Evolutionary conservation across 1,140 invertebrate genomes (phyloP), one percentile per base, ranked within the genome.

Genomic region (Vanessa tameamea): DNA sequence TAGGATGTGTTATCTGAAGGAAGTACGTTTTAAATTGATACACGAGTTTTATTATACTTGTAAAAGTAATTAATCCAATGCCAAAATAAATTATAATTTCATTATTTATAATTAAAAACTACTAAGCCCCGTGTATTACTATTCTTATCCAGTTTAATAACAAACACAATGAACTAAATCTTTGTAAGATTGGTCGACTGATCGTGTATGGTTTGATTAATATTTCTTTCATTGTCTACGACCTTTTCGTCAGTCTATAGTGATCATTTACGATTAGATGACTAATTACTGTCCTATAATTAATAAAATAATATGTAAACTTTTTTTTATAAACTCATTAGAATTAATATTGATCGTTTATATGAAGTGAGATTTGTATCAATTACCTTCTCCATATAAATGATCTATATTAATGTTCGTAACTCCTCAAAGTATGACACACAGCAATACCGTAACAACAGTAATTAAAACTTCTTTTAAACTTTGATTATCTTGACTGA

Each of bases 391-490:
- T 57, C 55, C 55, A 57, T 26, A 3, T 2, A 23, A 26, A 26
- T 57, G 20, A 3, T 50, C 48, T 12, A 1, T 14, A 15, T n/a
- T 3, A 57, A 2, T 53, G 2, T 57, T 57, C 16, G 8, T 16
- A 57, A 0, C 55, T 57, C 23, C 23, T 26, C 11, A 0, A 57
- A 67, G 47, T 76, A 75, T 82, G 77, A 84, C 79, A 82, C 79
- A 84, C 75, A 72, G 77, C 80, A 76, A 78, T 80, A 78, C 68
- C 75, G 76, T 83, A 71, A 53, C 73, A 74, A 72, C 26, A 64
- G 74, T 76, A 78, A 82, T 81, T 82, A 78, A 78, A 80, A 82
- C 75, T 77, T 78, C 78, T 78, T 77, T 80, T 72, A 78, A 71
- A 61, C 72, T 65, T 69, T 78, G 82, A 82, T 84, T 79, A 82